Evolutionary conservation across 2,888 invertebrate genomes (phyloP).

Genomic region (Caenorhabditis wallacei): DNA sequence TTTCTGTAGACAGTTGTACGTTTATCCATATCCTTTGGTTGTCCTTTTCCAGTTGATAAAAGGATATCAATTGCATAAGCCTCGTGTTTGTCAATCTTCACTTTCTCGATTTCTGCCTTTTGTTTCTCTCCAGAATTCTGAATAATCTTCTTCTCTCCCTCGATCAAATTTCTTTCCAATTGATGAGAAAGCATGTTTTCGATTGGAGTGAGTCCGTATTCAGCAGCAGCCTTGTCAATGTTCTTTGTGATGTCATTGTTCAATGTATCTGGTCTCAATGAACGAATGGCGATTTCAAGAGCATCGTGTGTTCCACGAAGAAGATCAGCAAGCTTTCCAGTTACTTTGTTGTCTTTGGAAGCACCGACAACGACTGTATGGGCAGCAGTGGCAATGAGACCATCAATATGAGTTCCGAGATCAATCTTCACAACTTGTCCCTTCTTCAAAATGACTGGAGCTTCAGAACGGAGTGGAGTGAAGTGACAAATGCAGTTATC

Average conservation of each 20-base stretch:
- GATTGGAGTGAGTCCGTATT: conserved; percentile 96
- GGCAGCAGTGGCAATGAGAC: conserved; percentile 97
- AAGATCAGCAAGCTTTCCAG: conserved; percentile 94
- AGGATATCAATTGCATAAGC: conserved; percentile 99
- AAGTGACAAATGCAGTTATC: conserved; percentile 99
- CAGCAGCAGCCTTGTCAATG: conserved; percentile 87
- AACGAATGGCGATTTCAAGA: conserved; percentile 94
- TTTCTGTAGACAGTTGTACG: conserved; percentile 98
- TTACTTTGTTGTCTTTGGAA: conserved; percentile 86
- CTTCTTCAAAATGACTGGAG: conserved; percentile 85
- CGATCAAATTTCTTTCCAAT: conserved; percentile 87
- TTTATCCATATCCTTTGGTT: conserved; percentile 94
- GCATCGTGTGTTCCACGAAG: conserved; percentile 96
- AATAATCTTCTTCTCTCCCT: conserved; percentile 97
- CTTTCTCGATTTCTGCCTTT: conserved; percentile 95
- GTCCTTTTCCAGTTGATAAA: conserved; percentile 93
- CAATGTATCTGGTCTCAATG: conserved; percentile 90
- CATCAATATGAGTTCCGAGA: conserved; percentile 98
- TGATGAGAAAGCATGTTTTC: conserved; percentile 92
- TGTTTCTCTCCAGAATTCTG: conserved; percentile 94
- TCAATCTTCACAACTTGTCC: conserved; percentile 96
- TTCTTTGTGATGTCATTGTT: conserved; percentile 80
- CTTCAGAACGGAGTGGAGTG: conserved; percentile 95
- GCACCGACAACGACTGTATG: conserved; percentile 95
- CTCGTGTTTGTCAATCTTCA: conserved; percentile 92